A percentile compares a stretch with the other conserved stretches of the same genome.
Evolutionary conservation across 2,797 vertebrate species (phyloP).

Genomic region (Anguilla megastoma): DNA sequence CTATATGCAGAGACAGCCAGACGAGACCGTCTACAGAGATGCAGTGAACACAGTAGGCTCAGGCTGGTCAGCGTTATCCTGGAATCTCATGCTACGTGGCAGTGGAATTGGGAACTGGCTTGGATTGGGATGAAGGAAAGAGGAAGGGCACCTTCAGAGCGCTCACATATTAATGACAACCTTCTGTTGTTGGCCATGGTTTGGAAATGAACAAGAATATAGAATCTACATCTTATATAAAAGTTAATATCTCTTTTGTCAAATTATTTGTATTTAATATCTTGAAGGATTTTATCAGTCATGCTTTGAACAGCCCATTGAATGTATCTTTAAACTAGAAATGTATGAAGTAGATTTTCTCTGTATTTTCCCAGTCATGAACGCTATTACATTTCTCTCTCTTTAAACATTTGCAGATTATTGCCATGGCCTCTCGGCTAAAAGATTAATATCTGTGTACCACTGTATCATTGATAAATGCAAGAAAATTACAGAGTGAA

Average conservation of each 20-base stretch:
- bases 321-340: not conserved
- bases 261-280: not conserved
- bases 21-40: not conserved
- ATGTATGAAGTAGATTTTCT: not conserved
- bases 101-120: not conserved
- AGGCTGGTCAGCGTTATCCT: not conserved
- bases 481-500: not conserved
- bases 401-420: no score
- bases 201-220: not conserved
- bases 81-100: not conserved
- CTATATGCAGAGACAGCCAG: not conserved
- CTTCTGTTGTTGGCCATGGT: not conserved
- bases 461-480: not conserved
- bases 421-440: no score
- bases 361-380: not conserved
- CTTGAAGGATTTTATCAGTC: no score
- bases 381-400: not conserved
- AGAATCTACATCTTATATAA: not conserved
- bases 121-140: not conserved
- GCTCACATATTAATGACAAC: not conserved
- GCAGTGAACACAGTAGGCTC: not conserved
- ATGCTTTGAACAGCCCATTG: not conserved
- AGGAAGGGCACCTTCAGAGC: not conserved
- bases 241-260: not conserved
- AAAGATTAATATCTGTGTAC: not conserved